phyloP scores from a whole-genome alignment of 2,888 invertebrate species.

The Sinelater perroti region DNA sequence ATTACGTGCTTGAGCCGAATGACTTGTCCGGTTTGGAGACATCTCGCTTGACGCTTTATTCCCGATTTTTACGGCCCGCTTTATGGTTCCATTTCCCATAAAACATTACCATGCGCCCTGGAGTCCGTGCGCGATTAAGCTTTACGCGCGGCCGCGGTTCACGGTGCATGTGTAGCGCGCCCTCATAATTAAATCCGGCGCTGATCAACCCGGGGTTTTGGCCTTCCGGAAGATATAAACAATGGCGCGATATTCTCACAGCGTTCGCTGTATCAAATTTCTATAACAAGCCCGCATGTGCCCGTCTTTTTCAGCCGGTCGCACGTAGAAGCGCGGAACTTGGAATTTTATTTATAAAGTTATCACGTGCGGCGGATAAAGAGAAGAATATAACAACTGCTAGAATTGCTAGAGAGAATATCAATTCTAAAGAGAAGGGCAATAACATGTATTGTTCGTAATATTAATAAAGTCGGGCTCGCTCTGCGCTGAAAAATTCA shows the following conservation, averaged over 20 bases:
- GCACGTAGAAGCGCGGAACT: conserved; percentile 25
- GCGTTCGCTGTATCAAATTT: conserved; percentile 30
- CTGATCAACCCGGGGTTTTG: conserved; percentile 19
- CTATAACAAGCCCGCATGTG: conserved; percentile 31
- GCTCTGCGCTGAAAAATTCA: conserved; percentile 5
- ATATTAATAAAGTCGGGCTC: too few species aligned
- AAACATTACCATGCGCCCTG: conserved; percentile 9
- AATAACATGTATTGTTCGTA: too few species aligned
- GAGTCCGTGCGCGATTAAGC: conserved; percentile 17
- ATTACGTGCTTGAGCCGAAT: conserved; percentile 23
- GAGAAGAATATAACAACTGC: conserved; percentile 24
- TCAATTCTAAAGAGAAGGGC: conserved; percentile 16
- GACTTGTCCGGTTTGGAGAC: conserved; percentile 18
- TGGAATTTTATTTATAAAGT: conserved; percentile 26
- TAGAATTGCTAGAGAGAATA: conserved; percentile 24
- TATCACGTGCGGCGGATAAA: conserved; percentile 31
- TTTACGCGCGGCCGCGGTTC: conserved; percentile 5
- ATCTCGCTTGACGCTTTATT: conserved; percentile 22
- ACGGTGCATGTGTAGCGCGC: too few species aligned
- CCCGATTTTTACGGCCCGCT: conserved; percentile 20
- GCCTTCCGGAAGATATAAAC: conserved; percentile 35
- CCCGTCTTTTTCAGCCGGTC: conserved; percentile 13
- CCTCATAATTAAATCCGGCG: conserved; percentile 26
- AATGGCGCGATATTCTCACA: conserved; percentile 28
- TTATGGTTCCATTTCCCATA: conserved; percentile 25